A percentile compares a stretch with the other conserved stretches of the same genome.
These are phyloP conservation scores for Carpatolechia fugitivella DNA, from an alignment of 2,888 invertebrate genomes.

Conservation along the genomic window DNA sequence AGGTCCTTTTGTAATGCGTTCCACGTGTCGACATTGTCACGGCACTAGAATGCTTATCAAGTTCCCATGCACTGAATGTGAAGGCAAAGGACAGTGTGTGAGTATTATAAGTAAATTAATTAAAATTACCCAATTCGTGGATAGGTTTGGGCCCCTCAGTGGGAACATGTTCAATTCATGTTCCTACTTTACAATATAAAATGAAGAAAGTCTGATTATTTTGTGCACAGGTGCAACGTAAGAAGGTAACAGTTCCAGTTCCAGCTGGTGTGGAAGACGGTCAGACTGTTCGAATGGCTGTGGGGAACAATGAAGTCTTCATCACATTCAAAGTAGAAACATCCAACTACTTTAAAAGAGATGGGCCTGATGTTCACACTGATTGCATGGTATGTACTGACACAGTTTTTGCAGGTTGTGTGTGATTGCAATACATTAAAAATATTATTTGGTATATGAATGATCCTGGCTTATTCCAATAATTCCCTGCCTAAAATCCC, in stretches of 20 bases:
- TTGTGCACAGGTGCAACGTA: constrained; percentile 84
- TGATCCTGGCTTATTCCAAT: no score
- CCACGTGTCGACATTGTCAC: constrained; percentile 95
- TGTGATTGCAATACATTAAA: no score
- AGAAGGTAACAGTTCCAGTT: constrained; percentile 94
- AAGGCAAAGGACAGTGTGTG: constrained; percentile 94
- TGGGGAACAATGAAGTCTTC: constrained; percentile 95
- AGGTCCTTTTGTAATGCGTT: constrained; percentile 98
- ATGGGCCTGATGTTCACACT: constrained; percentile 98
- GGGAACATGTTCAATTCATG: no score
- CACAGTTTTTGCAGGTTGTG: no score
- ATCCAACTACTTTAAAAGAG: constrained; percentile 93
- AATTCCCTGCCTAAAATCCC: no score
- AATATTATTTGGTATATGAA: no score
- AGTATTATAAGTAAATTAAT: constrained; percentile 32
- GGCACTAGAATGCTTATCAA: constrained; percentile 93
- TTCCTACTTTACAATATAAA: no score
- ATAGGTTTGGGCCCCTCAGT: no score
- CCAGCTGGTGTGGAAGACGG: constrained; percentile 98
- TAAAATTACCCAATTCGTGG: no score
- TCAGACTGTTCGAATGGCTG: constrained; percentile 96
- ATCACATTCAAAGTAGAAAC: constrained; percentile 95
- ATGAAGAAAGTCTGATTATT: background rate
- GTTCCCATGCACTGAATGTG: constrained; percentile 94
- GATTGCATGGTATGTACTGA: constrained; percentile 83